phyloP scores from a whole-genome alignment of 2,797 vertebrate species.

The Liasis olivaceus region DNA sequence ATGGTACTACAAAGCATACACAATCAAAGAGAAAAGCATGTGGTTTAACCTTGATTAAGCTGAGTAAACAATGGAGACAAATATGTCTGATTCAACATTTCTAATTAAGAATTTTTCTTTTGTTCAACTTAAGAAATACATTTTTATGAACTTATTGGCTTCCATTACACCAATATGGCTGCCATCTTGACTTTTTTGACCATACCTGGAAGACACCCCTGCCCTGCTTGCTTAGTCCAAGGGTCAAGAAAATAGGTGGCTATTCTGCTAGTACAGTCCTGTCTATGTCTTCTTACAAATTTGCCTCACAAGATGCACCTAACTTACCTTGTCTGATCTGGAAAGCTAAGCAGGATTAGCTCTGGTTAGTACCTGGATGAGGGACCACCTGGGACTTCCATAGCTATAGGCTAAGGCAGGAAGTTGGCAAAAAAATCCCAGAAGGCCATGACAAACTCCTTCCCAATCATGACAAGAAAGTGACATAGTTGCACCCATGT shows the following conservation, averaged over 20 bases:
- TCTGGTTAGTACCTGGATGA: neutral
- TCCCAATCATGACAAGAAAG: neutral
- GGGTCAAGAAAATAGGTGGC: neutral
- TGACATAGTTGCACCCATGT: neutral
- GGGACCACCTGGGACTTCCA: neutral
- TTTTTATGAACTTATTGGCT: neutral
- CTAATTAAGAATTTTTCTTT: neutral
- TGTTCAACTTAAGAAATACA: neutral
- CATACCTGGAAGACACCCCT: neutral
- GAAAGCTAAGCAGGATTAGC: neutral
- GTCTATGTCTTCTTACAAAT: too few species aligned
- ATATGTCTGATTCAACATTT: neutral
- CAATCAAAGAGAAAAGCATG: neutral
- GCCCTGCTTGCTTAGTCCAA: neutral
- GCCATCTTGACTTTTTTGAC: neutral
- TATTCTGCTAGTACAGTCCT: neutral
- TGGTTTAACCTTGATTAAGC: neutral
- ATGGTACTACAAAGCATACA: neutral
- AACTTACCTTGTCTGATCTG: neutral
- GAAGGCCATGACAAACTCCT: neutral
- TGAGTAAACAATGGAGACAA: neutral
- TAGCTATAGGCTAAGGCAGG: neutral
- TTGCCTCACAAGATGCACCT: neutral
- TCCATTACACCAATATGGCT: neutral
- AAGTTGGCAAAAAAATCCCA: neutral